Evolutionary conservation across 2,797 vertebrate species (phyloP).

Genomic region (Bovichtus diacanthus): DNA sequence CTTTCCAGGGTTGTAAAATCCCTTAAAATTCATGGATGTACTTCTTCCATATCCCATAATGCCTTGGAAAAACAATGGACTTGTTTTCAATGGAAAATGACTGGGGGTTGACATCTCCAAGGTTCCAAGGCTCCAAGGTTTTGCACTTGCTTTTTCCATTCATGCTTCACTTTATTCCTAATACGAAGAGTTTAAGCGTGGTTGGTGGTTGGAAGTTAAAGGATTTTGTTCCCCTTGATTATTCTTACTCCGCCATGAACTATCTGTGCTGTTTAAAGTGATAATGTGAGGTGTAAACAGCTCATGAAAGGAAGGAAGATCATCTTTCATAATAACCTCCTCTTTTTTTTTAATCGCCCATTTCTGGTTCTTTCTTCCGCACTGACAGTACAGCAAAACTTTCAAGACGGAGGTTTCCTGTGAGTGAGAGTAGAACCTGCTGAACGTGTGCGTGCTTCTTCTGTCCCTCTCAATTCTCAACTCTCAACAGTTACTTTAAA

Average conservation of each 20-base stretch:
- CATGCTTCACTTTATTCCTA: background rate
- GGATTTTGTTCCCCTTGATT: background rate
- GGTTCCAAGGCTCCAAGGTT: too few species aligned
- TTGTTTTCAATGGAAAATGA: background rate
- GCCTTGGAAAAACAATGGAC: background rate
- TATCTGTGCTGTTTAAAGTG: background rate
- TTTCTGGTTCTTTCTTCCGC: constrained; percentile 4
- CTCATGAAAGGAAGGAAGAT: background rate
- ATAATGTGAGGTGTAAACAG: background rate
- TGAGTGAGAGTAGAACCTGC: background rate
- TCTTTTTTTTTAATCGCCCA: background rate
- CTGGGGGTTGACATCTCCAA: background rate
- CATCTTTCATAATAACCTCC: background rate
- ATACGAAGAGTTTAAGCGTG: background rate
- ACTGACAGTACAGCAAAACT: background rate
- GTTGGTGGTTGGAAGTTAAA: background rate
- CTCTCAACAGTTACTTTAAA: constrained; percentile 31
- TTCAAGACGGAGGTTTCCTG: background rate
- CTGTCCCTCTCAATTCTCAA: constrained; percentile 30
- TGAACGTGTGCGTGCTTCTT: constrained; percentile 7
- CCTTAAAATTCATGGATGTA: background rate
- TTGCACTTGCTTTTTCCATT: background rate
- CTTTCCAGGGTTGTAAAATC: too few species aligned
- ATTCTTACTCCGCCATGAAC: background rate
- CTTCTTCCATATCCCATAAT: background rate